Conservation (phyloP, 2,888 invertebrate genomes). For the Lydus trimaculatus region DNA sequence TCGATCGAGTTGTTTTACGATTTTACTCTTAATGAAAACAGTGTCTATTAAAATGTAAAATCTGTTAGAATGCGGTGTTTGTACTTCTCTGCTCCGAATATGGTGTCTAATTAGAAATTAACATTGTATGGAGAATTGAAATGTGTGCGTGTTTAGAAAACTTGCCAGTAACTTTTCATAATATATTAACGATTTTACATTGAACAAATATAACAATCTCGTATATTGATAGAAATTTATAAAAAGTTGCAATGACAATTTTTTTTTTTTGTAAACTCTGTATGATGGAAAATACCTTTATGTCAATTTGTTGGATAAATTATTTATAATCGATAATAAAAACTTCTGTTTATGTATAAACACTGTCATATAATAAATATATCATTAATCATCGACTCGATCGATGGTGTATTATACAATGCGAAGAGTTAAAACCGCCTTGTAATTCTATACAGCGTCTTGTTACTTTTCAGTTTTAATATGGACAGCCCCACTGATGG, state of each 20-base stretch:
- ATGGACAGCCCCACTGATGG: not conserved
- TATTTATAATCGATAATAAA: slow-evolving; percentile 3
- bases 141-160: slow-evolving; percentile 4
- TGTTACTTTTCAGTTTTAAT: slow-evolving; percentile 5
- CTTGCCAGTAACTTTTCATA: not conserved
- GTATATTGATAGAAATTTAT: too few species aligned
- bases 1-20: too few species aligned
- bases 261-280: too few species aligned
- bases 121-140: not conserved
- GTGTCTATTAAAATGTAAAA: not conserved
- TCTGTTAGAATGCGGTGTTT: not conserved
- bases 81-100: not conserved
- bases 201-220: not conserved
- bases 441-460: slow-evolving; percentile 25
- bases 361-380: slow-evolving; percentile 43
- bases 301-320: slow-evolving; percentile 1
- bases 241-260: not conserved
- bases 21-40: not conserved
- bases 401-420: slow-evolving; percentile 21
- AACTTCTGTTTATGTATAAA: slow-evolving; percentile 34
- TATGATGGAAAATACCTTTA: not conserved
- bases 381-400: slow-evolving; percentile 40
- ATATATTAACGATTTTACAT: not conserved
- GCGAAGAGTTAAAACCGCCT: slow-evolving; percentile 28
- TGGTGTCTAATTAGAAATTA: not conserved